phyloP scores from a whole-genome alignment of 2,888 invertebrate species.

The Thumatha senex region DNA sequence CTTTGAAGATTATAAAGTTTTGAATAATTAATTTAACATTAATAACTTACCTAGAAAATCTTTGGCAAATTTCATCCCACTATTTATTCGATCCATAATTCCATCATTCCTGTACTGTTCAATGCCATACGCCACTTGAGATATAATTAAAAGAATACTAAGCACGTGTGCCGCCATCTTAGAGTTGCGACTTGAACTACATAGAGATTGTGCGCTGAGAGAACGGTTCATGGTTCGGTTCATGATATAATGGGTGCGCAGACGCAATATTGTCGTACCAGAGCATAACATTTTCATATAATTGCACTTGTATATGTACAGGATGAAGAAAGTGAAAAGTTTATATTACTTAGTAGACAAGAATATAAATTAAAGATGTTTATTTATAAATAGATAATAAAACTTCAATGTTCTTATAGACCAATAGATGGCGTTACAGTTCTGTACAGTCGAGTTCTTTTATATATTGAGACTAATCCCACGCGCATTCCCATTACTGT shows the following conservation, averaged over 20 bases:
- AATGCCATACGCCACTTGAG: constrained; percentile 43
- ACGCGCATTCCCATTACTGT: no score
- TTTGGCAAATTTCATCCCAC: constrained; percentile 72
- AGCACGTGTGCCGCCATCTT: constrained; percentile 70
- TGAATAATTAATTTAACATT: not conserved
- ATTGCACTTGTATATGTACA: constrained; percentile 47
- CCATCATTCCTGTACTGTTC: constrained; percentile 57
- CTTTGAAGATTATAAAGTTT: no score
- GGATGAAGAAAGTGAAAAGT: constrained; percentile 39
- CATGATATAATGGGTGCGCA: constrained; percentile 56
- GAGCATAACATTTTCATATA: constrained; percentile 60
- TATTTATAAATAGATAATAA: not conserved
- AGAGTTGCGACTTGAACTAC: constrained; percentile 49
- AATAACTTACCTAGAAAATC: constrained; percentile 68
- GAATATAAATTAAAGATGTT: not conserved
- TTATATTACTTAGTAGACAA: no score
- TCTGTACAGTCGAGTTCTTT: not conserved
- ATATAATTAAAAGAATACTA: constrained; percentile 42
- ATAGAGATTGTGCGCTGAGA: constrained; percentile 33
- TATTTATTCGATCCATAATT: constrained; percentile 63
- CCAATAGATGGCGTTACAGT: constrained; percentile 48
- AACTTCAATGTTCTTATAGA: not conserved
- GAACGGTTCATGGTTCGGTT: constrained; percentile 57
- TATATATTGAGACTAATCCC: no score
- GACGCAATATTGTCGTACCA: constrained; percentile 55